Evolutionary conservation across 2,797 vertebrate species (phyloP), one percentile per base, ranked within the genome.

Genomic region (Parauchenoglanis ngamensis): DNA sequence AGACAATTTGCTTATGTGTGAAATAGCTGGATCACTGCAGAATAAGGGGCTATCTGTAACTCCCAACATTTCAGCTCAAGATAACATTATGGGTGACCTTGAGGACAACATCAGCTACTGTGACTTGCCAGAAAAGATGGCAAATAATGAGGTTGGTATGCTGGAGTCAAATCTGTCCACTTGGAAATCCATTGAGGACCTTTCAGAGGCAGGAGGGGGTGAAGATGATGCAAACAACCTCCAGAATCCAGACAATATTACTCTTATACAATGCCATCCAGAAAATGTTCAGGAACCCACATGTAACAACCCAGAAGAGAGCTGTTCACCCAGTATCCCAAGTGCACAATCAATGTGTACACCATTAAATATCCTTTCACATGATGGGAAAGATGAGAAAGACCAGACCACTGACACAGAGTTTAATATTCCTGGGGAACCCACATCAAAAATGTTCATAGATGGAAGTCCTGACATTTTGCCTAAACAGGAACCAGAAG

Each of bases 181-280:
- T 52, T 96, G 95, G 95, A 95, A 92, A 89, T 96, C 96, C 4
- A 95, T 95, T 44, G 94, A 95, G 88, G 96, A 96, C 90, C 94
- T 96, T 72, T 96, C 94, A 86, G 95, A 96, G 87, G 95, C 95
- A 88, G 95, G 95, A 0, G 95, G 94, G 57, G 95, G 94, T 52
- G 95, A 95, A 86, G 95, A 96, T 72, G 95, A 96, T 89, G 91
- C 94, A 85, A 95, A 94, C 87, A 96, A 96, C 93, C 90, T 95
- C 54, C 94, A 95, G 90, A 91, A 91, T 83, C 92, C 94, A 81
- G 91, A 93, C 65, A 91, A 78, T 4, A 84, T 23, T 88, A 67
- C 86, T 17, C 61, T 91, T 54, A 87, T 83, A 78, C 91, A 91
- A 35, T 80, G 94, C 84, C 92, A 89, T 86, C 87, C 89, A 72